Evolutionary conservation across 2,797 vertebrate genomes (phyloP).

Genomic region (Platyrinchus mystaceus): DNA sequence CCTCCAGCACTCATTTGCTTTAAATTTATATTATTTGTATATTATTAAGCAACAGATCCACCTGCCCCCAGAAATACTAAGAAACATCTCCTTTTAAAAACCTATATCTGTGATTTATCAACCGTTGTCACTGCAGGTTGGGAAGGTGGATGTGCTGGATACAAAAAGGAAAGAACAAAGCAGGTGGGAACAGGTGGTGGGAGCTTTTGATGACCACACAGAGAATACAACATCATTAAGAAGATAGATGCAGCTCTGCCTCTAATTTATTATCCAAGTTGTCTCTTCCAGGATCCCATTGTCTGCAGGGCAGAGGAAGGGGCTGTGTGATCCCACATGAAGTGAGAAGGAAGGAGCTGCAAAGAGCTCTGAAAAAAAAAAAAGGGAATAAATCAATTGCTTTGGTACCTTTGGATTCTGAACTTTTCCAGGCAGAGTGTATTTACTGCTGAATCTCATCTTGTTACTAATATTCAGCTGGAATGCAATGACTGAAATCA

Average conservation of each 20-base stretch:
- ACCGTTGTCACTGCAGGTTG: not conserved
- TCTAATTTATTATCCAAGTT: not conserved
- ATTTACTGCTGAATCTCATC: not conserved
- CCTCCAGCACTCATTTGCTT: not conserved
- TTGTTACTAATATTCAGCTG: not conserved
- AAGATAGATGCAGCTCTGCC: not conserved
- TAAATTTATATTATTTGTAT: not conserved
- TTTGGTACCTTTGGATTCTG: not conserved
- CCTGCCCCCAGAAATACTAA: not conserved
- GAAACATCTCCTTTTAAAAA: not conserved
- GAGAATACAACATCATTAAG: not conserved
- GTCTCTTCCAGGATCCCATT: not conserved
- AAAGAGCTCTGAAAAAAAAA: not conserved
- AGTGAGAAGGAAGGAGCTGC: not conserved
- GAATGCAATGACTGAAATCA: not conserved
- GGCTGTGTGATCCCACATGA: not conserved
- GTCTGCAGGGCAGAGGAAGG: slow-evolving; percentile 15
- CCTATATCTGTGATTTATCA: not conserved
- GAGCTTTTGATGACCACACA: not conserved
- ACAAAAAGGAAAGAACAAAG: not conserved
- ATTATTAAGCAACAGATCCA: not conserved
- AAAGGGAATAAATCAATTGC: not conserved
- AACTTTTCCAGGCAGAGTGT: not conserved
- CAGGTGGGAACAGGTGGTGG: not conserved
- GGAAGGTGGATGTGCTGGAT: not conserved